phyloP scores from a whole-genome alignment of 2,888 invertebrate species.

The Tillus elongatus region DNA sequence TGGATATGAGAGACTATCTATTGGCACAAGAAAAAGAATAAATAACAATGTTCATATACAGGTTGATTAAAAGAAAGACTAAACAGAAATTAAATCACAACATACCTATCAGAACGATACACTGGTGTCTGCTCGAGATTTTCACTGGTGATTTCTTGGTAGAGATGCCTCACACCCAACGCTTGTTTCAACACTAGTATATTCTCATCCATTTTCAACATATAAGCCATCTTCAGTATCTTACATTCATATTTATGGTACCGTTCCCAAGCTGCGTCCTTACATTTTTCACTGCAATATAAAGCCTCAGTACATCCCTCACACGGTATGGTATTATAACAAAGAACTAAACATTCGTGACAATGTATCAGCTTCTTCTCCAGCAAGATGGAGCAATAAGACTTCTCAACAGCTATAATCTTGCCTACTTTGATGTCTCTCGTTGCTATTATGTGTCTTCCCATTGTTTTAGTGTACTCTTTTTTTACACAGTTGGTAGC shows the following conservation, averaged over 20 bases:
- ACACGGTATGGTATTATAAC: slow-evolving; percentile 55
- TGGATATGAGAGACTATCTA: too few species aligned
- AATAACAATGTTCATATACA: too few species aligned
- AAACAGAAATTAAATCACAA: too few species aligned
- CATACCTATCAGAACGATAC: slow-evolving; percentile 1
- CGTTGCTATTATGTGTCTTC: slow-evolving; percentile 61
- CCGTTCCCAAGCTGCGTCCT: slow-evolving; percentile 49
- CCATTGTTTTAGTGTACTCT: slow-evolving; percentile 49
- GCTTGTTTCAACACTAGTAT: not conserved
- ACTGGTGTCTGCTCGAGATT: not conserved
- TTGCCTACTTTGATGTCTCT: slow-evolving; percentile 64
- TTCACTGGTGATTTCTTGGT: not conserved
- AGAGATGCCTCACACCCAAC: not conserved
- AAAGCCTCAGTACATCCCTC: slow-evolving; percentile 52
- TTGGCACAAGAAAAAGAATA: too few species aligned
- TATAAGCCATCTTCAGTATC: slow-evolving; percentile 52
- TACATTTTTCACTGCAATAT: slow-evolving; percentile 60
- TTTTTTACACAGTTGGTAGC: slow-evolving; percentile 57
- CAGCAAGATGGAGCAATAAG: slow-evolving; percentile 56
- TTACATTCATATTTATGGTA: slow-evolving; percentile 74
- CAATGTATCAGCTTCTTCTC: slow-evolving; percentile 54
- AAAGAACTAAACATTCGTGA: slow-evolving; percentile 55
- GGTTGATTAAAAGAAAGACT: too few species aligned
- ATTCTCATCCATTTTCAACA: slow-evolving; percentile 45
- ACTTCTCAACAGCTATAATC: slow-evolving; percentile 64